These are phyloP conservation scores for Cathartes aura DNA, from an alignment of 2,113 vertebrate genomes.

Conservation along the genomic window DNA sequence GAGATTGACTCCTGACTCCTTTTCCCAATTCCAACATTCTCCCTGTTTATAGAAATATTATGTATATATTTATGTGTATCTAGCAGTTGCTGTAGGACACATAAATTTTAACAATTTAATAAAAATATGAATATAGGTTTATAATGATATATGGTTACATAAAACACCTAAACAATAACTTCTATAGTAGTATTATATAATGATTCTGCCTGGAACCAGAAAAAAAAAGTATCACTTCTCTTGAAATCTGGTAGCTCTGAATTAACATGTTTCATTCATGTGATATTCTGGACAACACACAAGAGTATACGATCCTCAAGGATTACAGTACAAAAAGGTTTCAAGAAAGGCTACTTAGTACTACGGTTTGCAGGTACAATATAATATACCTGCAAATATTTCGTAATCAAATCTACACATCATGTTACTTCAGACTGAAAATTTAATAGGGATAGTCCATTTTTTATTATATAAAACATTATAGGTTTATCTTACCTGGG, in stretches of 20 bases:
- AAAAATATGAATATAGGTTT: neutral
- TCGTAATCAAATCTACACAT: neutral
- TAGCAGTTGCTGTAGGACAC: neutral
- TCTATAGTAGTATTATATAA: neutral
- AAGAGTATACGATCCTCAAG: neutral
- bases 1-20: neutral
- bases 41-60: neutral
- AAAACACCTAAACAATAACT: no score
- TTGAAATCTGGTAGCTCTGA: neutral
- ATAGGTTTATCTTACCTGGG: conserved; percentile 56
- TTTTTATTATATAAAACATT: neutral
- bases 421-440: neutral
- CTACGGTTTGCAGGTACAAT: neutral
- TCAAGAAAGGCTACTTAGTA: neutral
- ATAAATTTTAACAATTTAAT: neutral
- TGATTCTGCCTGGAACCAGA: neutral
- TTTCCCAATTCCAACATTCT: neutral
- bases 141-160: neutral
- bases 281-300: neutral
- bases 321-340: neutral
- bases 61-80: neutral
- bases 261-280: neutral
- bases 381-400: neutral
- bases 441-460: neutral
- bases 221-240: neutral